Conservation (phyloP, 2,113 vertebrate genomes). For the Neogobius melanostomus region DNA sequence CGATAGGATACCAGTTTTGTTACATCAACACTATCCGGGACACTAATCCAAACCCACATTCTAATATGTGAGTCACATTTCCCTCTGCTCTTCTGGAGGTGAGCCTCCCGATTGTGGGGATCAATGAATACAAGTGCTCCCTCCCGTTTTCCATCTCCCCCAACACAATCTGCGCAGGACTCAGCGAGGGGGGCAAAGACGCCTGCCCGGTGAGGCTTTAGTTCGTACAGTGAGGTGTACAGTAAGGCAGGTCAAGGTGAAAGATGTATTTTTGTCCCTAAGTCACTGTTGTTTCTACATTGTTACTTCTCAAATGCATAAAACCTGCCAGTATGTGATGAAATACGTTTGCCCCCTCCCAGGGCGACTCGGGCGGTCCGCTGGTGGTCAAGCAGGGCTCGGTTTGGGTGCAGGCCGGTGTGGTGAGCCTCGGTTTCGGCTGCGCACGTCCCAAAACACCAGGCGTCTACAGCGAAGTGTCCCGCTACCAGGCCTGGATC, state of each 20-base stretch:
- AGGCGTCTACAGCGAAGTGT: slow-evolving; percentile 81
- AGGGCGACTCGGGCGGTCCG: slow-evolving; percentile 63
- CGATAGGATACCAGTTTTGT: too few relatives aligned
- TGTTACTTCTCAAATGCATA: too few relatives aligned
- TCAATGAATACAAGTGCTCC: slow-evolving; percentile 43
- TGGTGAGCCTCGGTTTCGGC: slow-evolving; percentile 83
- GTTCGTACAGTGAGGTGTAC: too few relatives aligned
- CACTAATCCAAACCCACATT: too few relatives aligned
- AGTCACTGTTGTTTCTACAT: too few relatives aligned
- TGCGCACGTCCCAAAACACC: slow-evolving; percentile 79
- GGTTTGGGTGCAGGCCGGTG: slow-evolving; percentile 80
- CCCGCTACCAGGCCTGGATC: slow-evolving; percentile 82
- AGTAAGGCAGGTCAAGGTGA: too few relatives aligned
- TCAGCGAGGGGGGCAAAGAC: slow-evolving; percentile 64
- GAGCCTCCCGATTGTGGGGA: slow-evolving; percentile 53
- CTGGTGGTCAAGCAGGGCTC: slow-evolving; percentile 67
- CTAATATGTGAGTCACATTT: background rate
- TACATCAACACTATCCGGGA: background rate
- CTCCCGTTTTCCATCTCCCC: slow-evolving; percentile 36
- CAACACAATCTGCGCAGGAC: slow-evolving; percentile 79
- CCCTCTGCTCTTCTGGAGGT: slow-evolving; percentile 32
- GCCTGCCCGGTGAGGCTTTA: slow-evolving; percentile 55
- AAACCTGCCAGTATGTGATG: background rate
- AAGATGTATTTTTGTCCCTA: too few relatives aligned
- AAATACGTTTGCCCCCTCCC: background rate